Evolutionary conservation across 1,140 invertebrate species (phyloP).

Genomic region (Bombyx mori): DNA sequence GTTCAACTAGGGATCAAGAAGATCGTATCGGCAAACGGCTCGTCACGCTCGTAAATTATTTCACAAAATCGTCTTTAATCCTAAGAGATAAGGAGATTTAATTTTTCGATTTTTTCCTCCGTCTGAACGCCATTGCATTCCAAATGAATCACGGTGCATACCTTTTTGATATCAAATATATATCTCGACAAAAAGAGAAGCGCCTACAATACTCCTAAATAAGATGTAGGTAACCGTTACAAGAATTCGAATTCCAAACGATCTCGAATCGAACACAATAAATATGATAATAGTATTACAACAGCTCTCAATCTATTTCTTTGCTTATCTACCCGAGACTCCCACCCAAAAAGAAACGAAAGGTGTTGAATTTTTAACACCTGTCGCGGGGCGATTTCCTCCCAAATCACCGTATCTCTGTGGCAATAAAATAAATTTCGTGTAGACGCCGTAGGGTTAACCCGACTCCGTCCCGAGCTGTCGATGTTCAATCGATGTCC

Average conservation of each 20-base stretch:
- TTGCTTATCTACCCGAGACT: constrained; percentile 44
- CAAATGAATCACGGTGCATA: constrained; percentile 43
- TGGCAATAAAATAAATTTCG: constrained; percentile 68
- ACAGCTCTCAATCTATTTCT: constrained; percentile 56
- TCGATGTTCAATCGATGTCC: constrained; percentile 63
- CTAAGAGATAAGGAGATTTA: constrained; percentile 62
- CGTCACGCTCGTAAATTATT: constrained; percentile 68
- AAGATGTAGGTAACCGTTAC: constrained; percentile 25
- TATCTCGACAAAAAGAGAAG: constrained; percentile 28
- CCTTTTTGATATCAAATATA: constrained; percentile 42
- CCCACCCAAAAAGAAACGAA: constrained; percentile 48
- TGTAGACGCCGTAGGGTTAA: constrained; percentile 62
- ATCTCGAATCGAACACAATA: constrained; percentile 43
- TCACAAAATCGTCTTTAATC: constrained; percentile 63
- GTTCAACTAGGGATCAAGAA: constrained; percentile 56
- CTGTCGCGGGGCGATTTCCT: constrained; percentile 62
- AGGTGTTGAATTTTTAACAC: constrained; percentile 68
- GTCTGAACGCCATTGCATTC: constrained; percentile 38
- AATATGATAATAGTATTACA: constrained; percentile 43
- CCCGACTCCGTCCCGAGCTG: constrained; percentile 36
- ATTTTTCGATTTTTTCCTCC: constrained; percentile 43
- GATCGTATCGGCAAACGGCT: constrained; percentile 61
- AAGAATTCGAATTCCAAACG: constrained; percentile 37
- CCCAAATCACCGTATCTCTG: constrained; percentile 64
- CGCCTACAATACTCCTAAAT: constrained; percentile 36